These are phyloP conservation scores for Gouania willdenowi DNA, from an alignment of 2,797 vertebrate genomes.

Conservation along the genomic window DNA sequence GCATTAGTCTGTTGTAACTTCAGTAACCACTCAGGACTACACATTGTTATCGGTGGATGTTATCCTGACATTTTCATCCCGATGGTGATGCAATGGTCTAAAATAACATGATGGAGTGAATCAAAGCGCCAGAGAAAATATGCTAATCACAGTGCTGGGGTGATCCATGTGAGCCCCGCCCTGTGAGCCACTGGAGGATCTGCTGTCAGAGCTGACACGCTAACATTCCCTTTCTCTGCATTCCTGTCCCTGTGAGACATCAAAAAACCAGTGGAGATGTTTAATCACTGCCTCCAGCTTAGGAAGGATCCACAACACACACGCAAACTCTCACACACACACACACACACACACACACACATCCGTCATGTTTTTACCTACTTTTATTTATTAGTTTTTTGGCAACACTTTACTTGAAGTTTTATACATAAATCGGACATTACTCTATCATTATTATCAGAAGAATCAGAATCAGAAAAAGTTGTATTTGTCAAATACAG, in stretches of 20 bases:
- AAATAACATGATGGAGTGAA: constrained; percentile 23
- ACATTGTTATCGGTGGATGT: constrained; percentile 3
- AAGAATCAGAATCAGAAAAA: no score
- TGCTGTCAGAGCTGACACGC: constrained; percentile 39
- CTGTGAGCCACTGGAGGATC: constrained; percentile 59
- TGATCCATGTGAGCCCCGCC: constrained; percentile 43
- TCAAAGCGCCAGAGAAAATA: constrained; percentile 43
- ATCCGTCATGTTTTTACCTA: no score
- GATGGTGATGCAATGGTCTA: constrained; percentile 16
- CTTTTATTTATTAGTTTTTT: no score
- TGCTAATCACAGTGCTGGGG: constrained; percentile 60
- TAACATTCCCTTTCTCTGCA: constrained; percentile 34
- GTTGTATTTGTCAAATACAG: no score
- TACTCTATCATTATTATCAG: no score
- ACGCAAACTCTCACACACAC: no score
- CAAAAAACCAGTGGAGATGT: constrained; percentile 15
- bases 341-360: no score
- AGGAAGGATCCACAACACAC: no score
- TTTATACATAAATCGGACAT: no score
- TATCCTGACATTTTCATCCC: neutral
- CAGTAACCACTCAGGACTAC: neutral
- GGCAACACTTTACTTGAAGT: no score
- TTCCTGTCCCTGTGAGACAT: constrained; percentile 34
- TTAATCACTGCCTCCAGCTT: no score
- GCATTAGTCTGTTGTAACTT: neutral